Conservation (phyloP, 2,888 invertebrate genomes). For the Phoenoteleia sp. region DNA sequence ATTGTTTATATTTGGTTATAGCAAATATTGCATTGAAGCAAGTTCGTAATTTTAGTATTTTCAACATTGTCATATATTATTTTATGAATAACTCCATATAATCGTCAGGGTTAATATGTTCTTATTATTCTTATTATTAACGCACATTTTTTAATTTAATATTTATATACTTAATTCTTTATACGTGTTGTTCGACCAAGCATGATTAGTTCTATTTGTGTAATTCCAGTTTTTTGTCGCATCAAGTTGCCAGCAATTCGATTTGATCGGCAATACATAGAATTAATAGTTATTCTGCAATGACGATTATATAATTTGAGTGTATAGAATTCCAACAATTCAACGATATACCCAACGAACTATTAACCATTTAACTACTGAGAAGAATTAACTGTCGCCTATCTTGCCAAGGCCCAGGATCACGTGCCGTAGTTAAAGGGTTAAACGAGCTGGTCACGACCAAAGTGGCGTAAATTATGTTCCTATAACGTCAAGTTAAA, state of each 20-base stretch:
- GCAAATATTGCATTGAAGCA: too few species aligned
- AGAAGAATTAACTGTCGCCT: constrained; percentile 69
- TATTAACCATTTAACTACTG: constrained; percentile 64
- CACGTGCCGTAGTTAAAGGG: constrained; percentile 68
- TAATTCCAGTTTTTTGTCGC: neutral
- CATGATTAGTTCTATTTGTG: too few species aligned
- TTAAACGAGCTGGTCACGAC: constrained; percentile 69
- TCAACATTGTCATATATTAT: too few species aligned
- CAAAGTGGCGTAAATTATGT: constrained; percentile 67
- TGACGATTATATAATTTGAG: constrained; percentile 44
- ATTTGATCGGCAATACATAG: neutral
- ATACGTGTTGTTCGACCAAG: too few species aligned
- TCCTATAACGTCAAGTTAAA: constrained; percentile 65
- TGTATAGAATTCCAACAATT: constrained; percentile 40
- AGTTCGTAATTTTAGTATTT: too few species aligned
- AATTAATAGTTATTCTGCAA: constrained; percentile 12
- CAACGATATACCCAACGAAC: constrained; percentile 46
- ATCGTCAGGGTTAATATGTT: too few species aligned
- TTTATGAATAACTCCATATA: too few species aligned
- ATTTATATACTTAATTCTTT: too few species aligned
- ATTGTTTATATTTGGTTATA: too few species aligned
- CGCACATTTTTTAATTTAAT: too few species aligned
- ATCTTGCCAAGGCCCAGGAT: constrained; percentile 63
- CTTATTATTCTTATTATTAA: too few species aligned
- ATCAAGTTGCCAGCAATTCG: neutral